phyloP scores from a whole-genome alignment of 2,113 vertebrate genomes.

The Menura novaehollandiae region DNA sequence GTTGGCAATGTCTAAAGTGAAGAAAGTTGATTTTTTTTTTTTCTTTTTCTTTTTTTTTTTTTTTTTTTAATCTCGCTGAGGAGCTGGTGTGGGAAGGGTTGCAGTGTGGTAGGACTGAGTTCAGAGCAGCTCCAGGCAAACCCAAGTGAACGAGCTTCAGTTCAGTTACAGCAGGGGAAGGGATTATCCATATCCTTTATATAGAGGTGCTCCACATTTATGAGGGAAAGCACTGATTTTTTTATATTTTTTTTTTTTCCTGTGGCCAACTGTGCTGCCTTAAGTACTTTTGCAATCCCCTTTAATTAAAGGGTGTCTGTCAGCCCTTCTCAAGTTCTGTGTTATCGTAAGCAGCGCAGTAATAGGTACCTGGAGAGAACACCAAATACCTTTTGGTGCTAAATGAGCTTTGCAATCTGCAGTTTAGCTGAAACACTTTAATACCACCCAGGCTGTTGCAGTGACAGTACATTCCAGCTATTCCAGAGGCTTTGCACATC shows the following conservation, averaged over 20 bases:
- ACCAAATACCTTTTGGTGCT: neutral
- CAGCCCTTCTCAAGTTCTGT: neutral
- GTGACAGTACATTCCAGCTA: neutral
- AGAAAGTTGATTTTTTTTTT: neutral
- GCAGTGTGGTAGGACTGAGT: neutral
- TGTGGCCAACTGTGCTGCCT: neutral
- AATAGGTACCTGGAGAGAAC: neutral
- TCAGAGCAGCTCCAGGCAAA: neutral
- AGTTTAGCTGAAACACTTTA: neutral
- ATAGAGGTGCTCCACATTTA: neutral
- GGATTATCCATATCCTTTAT: neutral
- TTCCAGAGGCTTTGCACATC: neutral
- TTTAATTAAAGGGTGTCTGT: slow-evolving; percentile 39
- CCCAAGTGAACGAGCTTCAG: neutral
- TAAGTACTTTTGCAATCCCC: neutral
- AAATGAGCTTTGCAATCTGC: neutral
- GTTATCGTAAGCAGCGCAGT: neutral
- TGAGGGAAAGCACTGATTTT: neutral
- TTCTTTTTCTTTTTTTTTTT: too few relatives aligned
- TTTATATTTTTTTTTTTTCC: neutral
- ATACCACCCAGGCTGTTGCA: neutral
- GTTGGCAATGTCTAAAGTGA: neutral
- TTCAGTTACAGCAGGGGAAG: neutral
- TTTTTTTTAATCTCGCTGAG: neutral
- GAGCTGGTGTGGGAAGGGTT: neutral